Conservation (phyloP, 2,888 invertebrate genomes). For the Epirrita christyi region DNA sequence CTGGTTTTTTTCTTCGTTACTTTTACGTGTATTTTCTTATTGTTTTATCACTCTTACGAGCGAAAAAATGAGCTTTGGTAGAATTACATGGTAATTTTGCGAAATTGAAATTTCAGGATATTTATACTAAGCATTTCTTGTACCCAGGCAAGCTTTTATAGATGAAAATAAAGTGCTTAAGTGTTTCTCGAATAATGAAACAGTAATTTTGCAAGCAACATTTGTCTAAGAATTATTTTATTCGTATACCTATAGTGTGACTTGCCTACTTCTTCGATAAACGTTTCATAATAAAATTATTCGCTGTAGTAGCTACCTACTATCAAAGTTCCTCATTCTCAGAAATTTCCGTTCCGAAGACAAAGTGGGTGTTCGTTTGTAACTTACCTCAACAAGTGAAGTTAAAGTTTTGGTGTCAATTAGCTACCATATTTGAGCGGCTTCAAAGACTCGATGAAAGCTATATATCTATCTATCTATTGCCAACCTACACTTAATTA, state of each 20-base stretch:
- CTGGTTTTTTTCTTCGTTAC: constrained; percentile 28
- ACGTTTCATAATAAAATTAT: too few relatives aligned
- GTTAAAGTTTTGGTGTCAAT: constrained; percentile 16
- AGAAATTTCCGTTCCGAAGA: not conserved
- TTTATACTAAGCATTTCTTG: constrained; percentile 3
- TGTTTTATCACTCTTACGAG: constrained; percentile 14
- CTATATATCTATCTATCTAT: not conserved
- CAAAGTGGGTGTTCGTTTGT: not conserved
- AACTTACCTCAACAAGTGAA: constrained; percentile 14
- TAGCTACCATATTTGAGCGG: constrained; percentile 1
- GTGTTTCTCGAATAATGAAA: not conserved
- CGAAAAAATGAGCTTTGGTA: constrained; percentile 15
- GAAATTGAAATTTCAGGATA: constrained; percentile 25
- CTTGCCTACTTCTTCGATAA: too few relatives aligned
- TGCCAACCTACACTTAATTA: not conserved
- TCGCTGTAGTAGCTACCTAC: too few relatives aligned
- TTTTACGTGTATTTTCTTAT: constrained; percentile 27
- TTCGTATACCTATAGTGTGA: too few relatives aligned
- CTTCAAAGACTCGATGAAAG: constrained; percentile 4
- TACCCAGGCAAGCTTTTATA: constrained; percentile 1
- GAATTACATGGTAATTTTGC: constrained; percentile 19
- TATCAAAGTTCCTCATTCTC: too few relatives aligned
- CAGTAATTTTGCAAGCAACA: not conserved
- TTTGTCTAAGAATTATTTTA: too few relatives aligned
- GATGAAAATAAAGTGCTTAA: not conserved